phyloP scores from a whole-genome alignment of 2,797 vertebrate species.

The Erethizon dorsatum region DNA sequence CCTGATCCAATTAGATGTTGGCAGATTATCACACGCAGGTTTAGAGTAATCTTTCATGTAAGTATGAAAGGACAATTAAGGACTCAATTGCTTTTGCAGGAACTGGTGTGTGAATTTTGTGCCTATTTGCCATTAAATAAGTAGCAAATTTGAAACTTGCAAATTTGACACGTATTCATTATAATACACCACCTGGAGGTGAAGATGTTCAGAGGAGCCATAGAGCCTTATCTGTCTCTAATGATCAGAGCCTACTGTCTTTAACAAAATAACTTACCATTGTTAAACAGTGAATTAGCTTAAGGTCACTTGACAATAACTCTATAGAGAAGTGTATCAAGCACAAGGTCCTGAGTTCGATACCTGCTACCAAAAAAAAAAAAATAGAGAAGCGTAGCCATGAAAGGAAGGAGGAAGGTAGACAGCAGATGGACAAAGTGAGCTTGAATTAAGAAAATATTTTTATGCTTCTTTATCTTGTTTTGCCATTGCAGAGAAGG shows the following conservation, averaged over 20 bases:
- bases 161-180: not conserved
- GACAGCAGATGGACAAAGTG: not conserved
- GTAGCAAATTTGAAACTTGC: constrained; percentile 6
- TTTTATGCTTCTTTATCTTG: not conserved
- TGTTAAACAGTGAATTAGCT: not conserved
- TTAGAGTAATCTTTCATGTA: not conserved
- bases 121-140: constrained; percentile 31
- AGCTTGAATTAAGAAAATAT: not conserved
- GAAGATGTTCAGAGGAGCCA: not conserved
- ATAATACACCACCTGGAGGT: not conserved
- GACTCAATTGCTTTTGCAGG: not conserved
- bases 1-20: not conserved
- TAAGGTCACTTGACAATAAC: not conserved
- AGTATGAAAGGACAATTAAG: not conserved
- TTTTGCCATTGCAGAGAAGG: constrained; percentile 19
- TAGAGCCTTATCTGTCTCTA: not conserved
- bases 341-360: too few relatives aligned
- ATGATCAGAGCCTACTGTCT: not conserved
- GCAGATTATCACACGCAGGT: not conserved
- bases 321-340: not conserved
- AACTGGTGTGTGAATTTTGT: not conserved
- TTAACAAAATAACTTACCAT: not conserved
- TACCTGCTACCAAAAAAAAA: too few relatives aligned
- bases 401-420: not conserved
- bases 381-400: not conserved